A percentile compares a stretch with the other conserved stretches of the same genome.
Evolutionary conservation across 2,888 invertebrate genomes (phyloP).

Genomic region (Scaptomyza cyrtandrae): DNA sequence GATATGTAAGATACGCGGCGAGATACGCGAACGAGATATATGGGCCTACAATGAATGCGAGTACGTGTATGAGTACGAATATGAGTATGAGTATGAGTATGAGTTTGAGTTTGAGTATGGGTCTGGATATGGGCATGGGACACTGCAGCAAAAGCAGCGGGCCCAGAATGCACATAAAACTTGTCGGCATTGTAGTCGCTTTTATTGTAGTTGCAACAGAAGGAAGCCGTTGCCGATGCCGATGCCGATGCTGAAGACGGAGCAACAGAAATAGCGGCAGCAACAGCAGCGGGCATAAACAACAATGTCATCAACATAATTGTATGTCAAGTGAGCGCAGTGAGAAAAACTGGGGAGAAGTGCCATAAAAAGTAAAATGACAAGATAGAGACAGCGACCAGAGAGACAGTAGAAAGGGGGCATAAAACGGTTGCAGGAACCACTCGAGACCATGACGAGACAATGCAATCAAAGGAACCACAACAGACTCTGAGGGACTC

Average conservation of each 20-base stretch:
- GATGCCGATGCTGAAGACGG: background rate
- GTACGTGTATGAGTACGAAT: slow-evolving; percentile 3
- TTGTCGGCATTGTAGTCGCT: slow-evolving; percentile 57
- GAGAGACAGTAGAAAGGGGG: slow-evolving; percentile 8
- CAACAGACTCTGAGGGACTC: slow-evolving; percentile 26
- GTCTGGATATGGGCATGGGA: slow-evolving; percentile 53
- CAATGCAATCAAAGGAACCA: slow-evolving; percentile 79
- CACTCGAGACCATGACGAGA: slow-evolving; percentile 81
- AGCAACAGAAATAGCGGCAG: slow-evolving; percentile 33
- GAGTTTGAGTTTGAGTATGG: slow-evolving; percentile 22
- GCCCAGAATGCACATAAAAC: slow-evolving; percentile 72
- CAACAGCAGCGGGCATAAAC: slow-evolving; percentile 60
- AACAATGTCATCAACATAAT: slow-evolving; percentile 81
- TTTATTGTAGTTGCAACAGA: slow-evolving; percentile 30
- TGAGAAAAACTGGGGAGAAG: slow-evolving; percentile 52
- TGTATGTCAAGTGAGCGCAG: slow-evolving; percentile 77
- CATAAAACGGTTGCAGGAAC: slow-evolving; percentile 60
- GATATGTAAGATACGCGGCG: slow-evolving; percentile 58
- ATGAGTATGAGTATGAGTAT: slow-evolving; percentile 16
- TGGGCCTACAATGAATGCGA: slow-evolving; percentile 63
- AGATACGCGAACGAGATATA: slow-evolving; percentile 39
- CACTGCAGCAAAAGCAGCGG: slow-evolving; percentile 22
- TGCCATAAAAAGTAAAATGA: slow-evolving; percentile 62
- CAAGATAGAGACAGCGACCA: slow-evolving; percentile 35
- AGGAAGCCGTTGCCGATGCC: slow-evolving; percentile 19